Evolutionary conservation across 1,140 invertebrate genomes (phyloP), one percentile per base, ranked within the genome.

Genomic region (Idris sp.): DNA sequence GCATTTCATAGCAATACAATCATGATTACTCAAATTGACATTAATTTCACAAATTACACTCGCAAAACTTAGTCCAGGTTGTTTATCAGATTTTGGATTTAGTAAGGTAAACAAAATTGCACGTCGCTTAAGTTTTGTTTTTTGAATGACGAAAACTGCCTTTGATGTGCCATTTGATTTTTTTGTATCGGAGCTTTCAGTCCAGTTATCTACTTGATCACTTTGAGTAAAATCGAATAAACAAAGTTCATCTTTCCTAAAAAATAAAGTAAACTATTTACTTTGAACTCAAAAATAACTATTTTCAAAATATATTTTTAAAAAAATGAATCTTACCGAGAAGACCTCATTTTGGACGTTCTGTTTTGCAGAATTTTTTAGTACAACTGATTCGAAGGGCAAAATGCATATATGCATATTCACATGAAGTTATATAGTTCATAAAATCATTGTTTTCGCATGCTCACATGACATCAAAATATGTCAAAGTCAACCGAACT

Each of bases 31-130:
- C 0, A 92, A 74, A 82, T 93, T 82, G 10, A 88, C 85, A 18
- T 87, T 80, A 4, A 87, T 85, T 3, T 89, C 75, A 6, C 86
- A 89, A 22, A 87, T 77, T 33, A 91, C 86, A 15, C 91, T 91
- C 30, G 91, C 91, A 83, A 92, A 92, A 11, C 91, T 90, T 14
- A 90, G 89, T 4, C 91, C 91, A 72, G 91, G 91, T 13, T 91
- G 89, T 7, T 91, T 91, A 54, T 91, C 91, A 2, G 88, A 83
- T 83, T 91, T 91, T 9, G 90, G 90, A 76, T 91, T 91, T 4
- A 92, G 84, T 8, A 92, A 76, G 7, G 90, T 89, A 78, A 92
- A 92, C 49, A 93, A 89, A 76, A 92, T 86, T 2, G 90, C 91
- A 58, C 91, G 83, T 81, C 91, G 90, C 36, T 89, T 89, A 2